Evolutionary conservation across 2,888 invertebrate genomes (phyloP), one percentile per base, ranked within the genome.

Genomic region (Tachina lurida): DNA sequence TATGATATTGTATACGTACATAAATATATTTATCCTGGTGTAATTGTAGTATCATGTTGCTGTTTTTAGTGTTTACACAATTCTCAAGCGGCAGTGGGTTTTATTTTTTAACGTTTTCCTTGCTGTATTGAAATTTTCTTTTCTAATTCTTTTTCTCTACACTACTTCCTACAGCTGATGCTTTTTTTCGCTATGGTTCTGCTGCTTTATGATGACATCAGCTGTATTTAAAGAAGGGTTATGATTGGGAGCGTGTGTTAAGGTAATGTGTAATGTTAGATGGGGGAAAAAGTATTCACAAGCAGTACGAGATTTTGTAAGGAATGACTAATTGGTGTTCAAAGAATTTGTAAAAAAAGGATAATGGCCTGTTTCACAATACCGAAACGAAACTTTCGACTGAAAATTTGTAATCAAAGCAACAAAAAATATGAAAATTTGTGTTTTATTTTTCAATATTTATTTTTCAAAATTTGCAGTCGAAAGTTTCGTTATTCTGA

Each of bases 211-310:
- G 67, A 83, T 79, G 67, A 62, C 76, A 86, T 86, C 79, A 86
- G 86, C 86, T 83, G 82, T 86, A 81, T 76, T 86, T 83, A 22
- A 43, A 73, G 67, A 83, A 79, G 73, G 79, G 63, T 80, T 73
- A 54, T 76, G 54, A 56, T 1, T 45, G 13, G 56, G n/a, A 19
- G n/a, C 19, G 43, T 45, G 17, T 10, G 13, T 17, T 15, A 22
- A 43, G 43, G 1, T n/a, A 13, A 22, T 43, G 17, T 22, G 7
- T 15, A 22, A 10, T 56, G 2, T 73, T 49, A 39, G 47, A 2
- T 19, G 1, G 17, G 17, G 1, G 9, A 60, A 58, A 39, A n/a
- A 12, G 22, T 62, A 9, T 3, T 63, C 22, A 2, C 13, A n/a
- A 39, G n/a, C n/a, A n/a, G 41, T 41, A 0, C 15, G 10, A 19